Evolutionary conservation across 2,888 invertebrate genomes (phyloP).

Genomic region (Phasia obesa): DNA sequence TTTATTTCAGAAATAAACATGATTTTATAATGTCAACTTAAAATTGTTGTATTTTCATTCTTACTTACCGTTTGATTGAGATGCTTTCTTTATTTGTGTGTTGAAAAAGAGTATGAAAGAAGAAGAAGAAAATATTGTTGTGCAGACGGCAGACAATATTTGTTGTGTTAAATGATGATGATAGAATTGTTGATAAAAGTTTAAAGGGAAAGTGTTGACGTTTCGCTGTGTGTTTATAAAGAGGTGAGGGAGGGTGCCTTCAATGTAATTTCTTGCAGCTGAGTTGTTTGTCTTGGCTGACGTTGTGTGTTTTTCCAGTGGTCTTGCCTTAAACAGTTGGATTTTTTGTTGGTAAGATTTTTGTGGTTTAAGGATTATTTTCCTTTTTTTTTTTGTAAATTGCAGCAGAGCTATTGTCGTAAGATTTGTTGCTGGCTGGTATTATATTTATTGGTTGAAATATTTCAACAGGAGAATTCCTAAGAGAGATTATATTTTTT

Average conservation of each 20-base stretch:
- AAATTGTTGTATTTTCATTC: conserved; percentile 35
- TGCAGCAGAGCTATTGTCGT: conserved; percentile 70
- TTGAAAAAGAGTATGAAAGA: not conserved
- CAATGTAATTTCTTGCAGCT: conserved; percentile 35
- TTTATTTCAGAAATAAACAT: conserved; percentile 20
- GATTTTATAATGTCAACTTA: conserved; percentile 41
- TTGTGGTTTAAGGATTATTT: conserved; percentile 41
- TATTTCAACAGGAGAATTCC: conserved; percentile 76
- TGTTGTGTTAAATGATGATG: conserved; percentile 56
- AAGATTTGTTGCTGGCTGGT: conserved; percentile 37
- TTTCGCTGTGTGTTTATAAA: conserved; percentile 1
- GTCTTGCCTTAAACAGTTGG: conserved; percentile 5
- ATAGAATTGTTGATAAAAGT: conserved; percentile 55
- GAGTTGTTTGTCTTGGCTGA: conserved; percentile 18
- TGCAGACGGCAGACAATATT: conserved; percentile 47
- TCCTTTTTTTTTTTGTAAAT: conserved; percentile 24
- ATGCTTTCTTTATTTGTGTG: conserved; percentile 55
- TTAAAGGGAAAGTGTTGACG: conserved; percentile 59
- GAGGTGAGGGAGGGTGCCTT: not conserved
- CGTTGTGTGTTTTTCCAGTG: conserved; percentile 18
- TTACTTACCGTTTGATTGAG: conserved; percentile 67
- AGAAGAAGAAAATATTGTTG: not conserved
- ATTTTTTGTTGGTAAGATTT: conserved; percentile 51
- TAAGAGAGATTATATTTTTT: conserved; percentile 71
- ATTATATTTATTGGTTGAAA: conserved; percentile 72